Evolutionary conservation across 2,888 invertebrate species (phyloP), one percentile per base, ranked within the genome.

Genomic region (Vannuccia rotundouncinata): DNA sequence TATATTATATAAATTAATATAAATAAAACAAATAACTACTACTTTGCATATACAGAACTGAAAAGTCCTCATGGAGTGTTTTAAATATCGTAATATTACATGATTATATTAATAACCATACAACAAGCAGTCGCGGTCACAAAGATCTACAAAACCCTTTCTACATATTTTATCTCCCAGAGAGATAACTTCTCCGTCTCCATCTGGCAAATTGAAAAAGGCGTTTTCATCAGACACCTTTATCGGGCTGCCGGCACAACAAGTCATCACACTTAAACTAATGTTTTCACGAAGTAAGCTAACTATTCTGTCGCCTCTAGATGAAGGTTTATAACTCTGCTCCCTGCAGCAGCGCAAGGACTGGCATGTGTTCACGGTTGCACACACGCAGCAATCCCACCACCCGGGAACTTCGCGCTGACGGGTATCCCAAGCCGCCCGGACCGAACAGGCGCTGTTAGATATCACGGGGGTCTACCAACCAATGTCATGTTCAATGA

Each of bases 241-340:
- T 66, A n/a, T 27, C 66, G 22, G 25, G 66, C 22, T 27, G 10
- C 10, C 17, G 25, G 25, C 25, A 66, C 25, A 66, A 66, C 66
- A 66, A 66, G 66, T 66, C 66, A 66, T 66, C 66, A 66, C 66
- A 66, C 66, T 66, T 66, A 66, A 66, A 66, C 66, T 66, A 66
- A 66, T 66, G 66, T 66, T 66, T 66, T 66, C 66, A 22, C 66
- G 66, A 22, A 66, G 5, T 66, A 2, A 27, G 66, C 2, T 66
- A 66, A 66, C 10, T 66, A 66, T 27, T 2, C 22, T 66, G 66
- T 66, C 66, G 66, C 66, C 66, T 2, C 10, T 17, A 45, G 10
- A 45, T 45, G 45, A 45, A 45, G 17, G 45, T 45, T 45, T 5
- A 45, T 13, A 17, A 45, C 45, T 17, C 45, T 45, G 5, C 45